A percentile compares a stretch with the other conserved stretches of the same genome.
phyloP scores from a whole-genome alignment of 2,888 invertebrate species.

The Eucera pruinosa region DNA sequence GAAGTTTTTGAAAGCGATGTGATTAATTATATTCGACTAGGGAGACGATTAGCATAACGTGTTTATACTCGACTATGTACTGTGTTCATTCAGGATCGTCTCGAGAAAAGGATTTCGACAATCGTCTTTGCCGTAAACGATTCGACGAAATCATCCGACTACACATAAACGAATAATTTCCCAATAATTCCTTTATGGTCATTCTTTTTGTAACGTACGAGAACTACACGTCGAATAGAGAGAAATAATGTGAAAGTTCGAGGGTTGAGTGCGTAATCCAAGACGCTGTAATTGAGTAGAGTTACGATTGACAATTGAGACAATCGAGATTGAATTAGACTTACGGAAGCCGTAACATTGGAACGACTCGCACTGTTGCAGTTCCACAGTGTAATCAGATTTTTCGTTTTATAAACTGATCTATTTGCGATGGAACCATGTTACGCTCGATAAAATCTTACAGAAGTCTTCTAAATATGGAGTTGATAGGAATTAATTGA shows the following conservation, averaged over 20 bases:
- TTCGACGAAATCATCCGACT: slow-evolving; percentile 53
- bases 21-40: slow-evolving; percentile 72
- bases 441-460: neutral
- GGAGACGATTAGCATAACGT: slow-evolving; percentile 68
- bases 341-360: neutral
- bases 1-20: slow-evolving; percentile 64
- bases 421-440: neutral
- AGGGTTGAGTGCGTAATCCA: neutral
- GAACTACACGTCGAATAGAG: neutral
- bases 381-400: neutral
- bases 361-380: neutral
- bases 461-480: neutral
- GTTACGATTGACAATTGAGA: neutral
- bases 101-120: slow-evolving; percentile 54
- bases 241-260: neutral
- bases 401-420: neutral
- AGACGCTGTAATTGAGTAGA: neutral
- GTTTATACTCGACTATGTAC: slow-evolving; percentile 76
- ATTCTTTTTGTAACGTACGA: neutral
- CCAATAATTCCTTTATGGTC: neutral
- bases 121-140: slow-evolving; percentile 52
- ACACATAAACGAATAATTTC: slow-evolving; percentile 1
- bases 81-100: slow-evolving; percentile 56
- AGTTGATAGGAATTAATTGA: slow-evolving; percentile 1
- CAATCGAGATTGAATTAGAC: neutral